Conservation (phyloP, 2,797 vertebrate species). For the Phaenicophaeus curvirostris region DNA sequence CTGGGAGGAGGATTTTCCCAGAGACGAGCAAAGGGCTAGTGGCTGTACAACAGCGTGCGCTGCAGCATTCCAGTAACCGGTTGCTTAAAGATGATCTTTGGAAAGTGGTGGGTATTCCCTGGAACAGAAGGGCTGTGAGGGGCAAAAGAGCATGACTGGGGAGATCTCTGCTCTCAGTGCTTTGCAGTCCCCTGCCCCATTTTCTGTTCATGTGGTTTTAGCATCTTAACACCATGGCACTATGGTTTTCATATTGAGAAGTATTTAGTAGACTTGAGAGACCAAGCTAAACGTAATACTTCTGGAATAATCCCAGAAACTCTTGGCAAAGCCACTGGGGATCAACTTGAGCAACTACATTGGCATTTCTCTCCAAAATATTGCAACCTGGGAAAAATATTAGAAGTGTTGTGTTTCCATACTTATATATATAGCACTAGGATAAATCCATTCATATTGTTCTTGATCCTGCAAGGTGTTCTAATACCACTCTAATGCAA, state of each 20-base stretch:
- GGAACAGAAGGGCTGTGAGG: neutral
- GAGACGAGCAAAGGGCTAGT: neutral
- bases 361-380: neutral
- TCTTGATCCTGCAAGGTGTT: constrained; percentile 3
- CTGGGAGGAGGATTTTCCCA: neutral
- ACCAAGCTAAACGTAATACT: constrained; percentile 3
- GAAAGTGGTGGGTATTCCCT: neutral
- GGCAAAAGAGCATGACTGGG: neutral
- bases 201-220: neutral
- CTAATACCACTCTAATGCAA: neutral
- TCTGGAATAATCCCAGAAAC: constrained; percentile 34
- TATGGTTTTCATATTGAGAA: neutral
- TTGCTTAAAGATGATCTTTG: neutral
- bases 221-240: neutral
- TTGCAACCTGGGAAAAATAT: neutral
- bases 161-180: neutral
- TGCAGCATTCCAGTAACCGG: neutral
- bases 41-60: neutral
- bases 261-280: constrained; percentile 20
- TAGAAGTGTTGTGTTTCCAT: neutral
- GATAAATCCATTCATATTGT: neutral
- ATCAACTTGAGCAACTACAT: neutral
- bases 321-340: constrained; percentile 13
- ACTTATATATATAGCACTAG: neutral
- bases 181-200: neutral